Base-by-base conservation (phyloP, 92 coral and sea anemone genomes). In the Epizoanthus ramosus region DNA sequence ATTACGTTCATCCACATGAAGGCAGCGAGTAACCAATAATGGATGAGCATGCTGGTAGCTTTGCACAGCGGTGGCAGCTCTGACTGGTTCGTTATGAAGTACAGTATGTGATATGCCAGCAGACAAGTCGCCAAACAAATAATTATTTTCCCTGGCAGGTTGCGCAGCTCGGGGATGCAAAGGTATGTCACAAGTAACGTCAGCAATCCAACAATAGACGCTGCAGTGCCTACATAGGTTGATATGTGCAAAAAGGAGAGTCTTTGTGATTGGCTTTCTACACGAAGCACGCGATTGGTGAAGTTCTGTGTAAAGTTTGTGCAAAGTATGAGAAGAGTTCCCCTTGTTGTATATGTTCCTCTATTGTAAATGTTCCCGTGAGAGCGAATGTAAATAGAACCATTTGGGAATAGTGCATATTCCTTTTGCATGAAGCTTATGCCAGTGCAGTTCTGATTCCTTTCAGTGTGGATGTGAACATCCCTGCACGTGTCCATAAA, bases 1-100 rank as follows among this genome's bases (percentile, higher is more conserved):
- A 77, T 77, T 13, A 18, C 82, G 16, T 77, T 77, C 82, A 77
- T 77, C 82, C 82, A 77, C 71, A 77, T 14, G 23, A 77, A 77
- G 25, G 58, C 6, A 7, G 69, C 82, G 5, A 77, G 82, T 47
- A 77, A 57, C 59, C 82, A 77, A 63, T 77, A 77, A 63, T 77
- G 82, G 70, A 77, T 10, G 41, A 77, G 71, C 43, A 61, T 59
- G 59, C 71, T 45, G 71, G 41, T 77, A 41, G 65, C 53, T 77
- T 37, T 77, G 82, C 82, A 77, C 71, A 77, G 59, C 70, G 82
- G 59, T 21, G 70, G 66, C 17, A 77, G 39, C 23, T 63, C 70
- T 14, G 82, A 77, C 23, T 23, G 37, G 60, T 61, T 77, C 50
- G 63, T 77, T 12, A 45, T 13, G 39, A 77, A 77, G 71, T 39